A percentile compares a stretch with the other conserved stretches of the same genome.
These are phyloP conservation scores for Sturnus vulgaris DNA, from an alignment of 2,113 vertebrate species.

Conservation along the genomic window DNA sequence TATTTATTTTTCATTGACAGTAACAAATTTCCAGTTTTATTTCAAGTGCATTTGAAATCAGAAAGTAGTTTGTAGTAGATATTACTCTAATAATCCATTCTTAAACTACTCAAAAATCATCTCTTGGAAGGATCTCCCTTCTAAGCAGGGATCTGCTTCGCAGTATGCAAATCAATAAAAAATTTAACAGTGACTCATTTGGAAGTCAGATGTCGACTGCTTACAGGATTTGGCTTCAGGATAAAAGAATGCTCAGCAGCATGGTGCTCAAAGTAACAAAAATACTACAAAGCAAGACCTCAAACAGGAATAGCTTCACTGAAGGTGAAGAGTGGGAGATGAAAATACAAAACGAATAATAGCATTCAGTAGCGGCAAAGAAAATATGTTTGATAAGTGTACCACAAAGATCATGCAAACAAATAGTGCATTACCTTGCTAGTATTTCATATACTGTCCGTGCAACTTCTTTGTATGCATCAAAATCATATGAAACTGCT, in stretches of 20 bases:
- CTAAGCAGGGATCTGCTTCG: background rate
- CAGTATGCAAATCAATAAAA: background rate
- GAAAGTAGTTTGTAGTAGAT: background rate
- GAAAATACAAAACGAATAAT: background rate
- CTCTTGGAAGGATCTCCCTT: background rate
- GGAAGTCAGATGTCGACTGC: background rate
- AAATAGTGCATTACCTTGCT: slow-evolving; percentile 78
- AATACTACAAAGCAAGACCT: background rate
- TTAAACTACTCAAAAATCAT: background rate
- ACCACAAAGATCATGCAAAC: background rate
- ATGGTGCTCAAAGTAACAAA: background rate
- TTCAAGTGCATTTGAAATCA: background rate
- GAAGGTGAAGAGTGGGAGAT: background rate
- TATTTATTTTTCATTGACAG: background rate
- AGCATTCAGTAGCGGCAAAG: background rate
- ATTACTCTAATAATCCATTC: background rate
- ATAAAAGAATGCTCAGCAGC: background rate
- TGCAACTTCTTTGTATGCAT: slow-evolving; percentile 92
- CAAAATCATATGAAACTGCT: slow-evolving; percentile 91
- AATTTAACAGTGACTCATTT: background rate
- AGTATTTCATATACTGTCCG: slow-evolving; percentile 88
- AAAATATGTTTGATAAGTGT: background rate
- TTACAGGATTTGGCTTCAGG: background rate
- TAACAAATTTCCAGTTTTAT: background rate
- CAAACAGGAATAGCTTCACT: background rate